These are phyloP conservation scores for Pantherophis guttatus DNA, from an alignment of 2,113 vertebrate species.

Conservation along the genomic window DNA sequence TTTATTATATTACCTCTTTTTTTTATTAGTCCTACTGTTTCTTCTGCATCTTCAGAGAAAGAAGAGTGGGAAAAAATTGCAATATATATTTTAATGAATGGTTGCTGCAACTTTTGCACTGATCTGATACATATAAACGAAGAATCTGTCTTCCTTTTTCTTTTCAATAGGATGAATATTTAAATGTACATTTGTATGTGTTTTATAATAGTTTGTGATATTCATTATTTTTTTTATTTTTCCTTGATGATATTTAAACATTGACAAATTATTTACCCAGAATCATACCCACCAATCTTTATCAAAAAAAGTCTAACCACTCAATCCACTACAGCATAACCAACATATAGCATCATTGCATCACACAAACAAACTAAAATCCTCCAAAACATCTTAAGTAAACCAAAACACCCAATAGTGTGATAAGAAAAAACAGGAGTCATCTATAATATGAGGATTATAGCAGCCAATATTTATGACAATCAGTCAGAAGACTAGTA, in stretches of 20 bases:
- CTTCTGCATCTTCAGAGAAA: not conserved
- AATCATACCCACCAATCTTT: not conserved
- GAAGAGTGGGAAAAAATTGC: not conserved
- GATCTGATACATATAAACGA: not conserved
- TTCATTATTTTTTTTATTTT: not conserved
- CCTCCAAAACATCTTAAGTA: not conserved
- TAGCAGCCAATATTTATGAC: not conserved
- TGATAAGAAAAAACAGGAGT: not conserved
- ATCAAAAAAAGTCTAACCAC: not conserved
- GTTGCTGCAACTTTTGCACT: not conserved
- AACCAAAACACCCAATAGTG: not conserved
- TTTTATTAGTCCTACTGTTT: not conserved
- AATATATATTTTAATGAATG: not conserved
- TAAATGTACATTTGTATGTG: not conserved
- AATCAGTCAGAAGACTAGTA: not conserved
- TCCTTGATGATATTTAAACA: not conserved
- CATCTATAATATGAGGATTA: not conserved
- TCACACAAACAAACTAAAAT: not conserved
- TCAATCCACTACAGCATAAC: not conserved
- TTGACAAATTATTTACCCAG: not conserved
- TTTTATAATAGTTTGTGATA: not conserved
- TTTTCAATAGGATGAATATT: not conserved
- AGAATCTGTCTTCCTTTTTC: not conserved
- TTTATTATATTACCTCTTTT: not conserved
- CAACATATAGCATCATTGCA: not conserved